These are phyloP conservation scores for Stenichneumon culpator DNA, from an alignment of 2,888 invertebrate genomes.

Conservation along the genomic window DNA sequence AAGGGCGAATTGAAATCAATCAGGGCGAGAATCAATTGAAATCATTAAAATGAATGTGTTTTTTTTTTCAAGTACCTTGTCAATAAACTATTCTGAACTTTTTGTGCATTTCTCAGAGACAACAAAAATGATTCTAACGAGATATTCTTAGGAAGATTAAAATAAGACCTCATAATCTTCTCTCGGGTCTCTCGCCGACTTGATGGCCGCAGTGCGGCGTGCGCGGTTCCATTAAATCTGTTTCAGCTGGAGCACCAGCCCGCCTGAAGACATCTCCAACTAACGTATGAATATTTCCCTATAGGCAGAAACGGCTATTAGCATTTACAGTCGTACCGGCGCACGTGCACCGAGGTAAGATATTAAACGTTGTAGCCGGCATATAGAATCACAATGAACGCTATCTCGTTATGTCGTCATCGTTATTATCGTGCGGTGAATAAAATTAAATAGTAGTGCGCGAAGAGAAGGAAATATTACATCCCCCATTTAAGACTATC, in stretches of 20 bases:
- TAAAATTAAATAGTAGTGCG: neutral
- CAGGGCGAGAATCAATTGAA: no score
- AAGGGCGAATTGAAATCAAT: neutral
- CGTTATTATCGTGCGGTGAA: neutral
- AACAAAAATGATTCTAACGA: neutral
- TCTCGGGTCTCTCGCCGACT: neutral
- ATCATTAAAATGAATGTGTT: neutral
- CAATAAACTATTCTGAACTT: neutral
- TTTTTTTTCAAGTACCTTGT: neutral
- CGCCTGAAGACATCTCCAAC: neutral
- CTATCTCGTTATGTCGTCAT: conserved; percentile 3
- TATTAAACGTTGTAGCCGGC: conserved; percentile 5
- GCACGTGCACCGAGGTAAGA: conserved; percentile 1
- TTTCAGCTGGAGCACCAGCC: neutral
- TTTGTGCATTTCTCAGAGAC: neutral
- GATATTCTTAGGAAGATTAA: neutral
- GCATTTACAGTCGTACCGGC: conserved; percentile 1
- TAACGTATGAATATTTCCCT: conserved; percentile 15
- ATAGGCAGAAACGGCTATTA: neutral
- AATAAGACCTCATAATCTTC: neutral
- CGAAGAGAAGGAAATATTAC: neutral
- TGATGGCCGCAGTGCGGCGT: conserved; percentile 7
- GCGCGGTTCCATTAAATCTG: conserved; percentile 13
- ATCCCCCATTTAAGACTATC: neutral
- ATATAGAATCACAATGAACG: conserved; percentile 11